A percentile compares a stretch with the other conserved stretches of the same genome.
Conservation (phyloP, 2,888 invertebrate genomes). For the Philonicus albiceps region DNA sequence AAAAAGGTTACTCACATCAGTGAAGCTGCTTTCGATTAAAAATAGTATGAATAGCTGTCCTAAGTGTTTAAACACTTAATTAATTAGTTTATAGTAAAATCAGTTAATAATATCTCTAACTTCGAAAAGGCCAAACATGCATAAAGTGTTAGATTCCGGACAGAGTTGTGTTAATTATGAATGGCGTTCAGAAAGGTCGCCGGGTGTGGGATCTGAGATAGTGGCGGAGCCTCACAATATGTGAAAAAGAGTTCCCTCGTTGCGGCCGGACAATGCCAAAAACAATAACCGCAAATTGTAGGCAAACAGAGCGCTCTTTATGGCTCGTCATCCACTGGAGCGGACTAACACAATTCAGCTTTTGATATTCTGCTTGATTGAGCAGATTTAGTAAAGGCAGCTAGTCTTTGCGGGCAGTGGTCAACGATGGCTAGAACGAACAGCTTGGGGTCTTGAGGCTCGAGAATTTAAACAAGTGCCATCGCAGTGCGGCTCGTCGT, state of each 20-base stretch:
- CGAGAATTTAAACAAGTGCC: not conserved
- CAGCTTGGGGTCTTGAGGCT: not conserved
- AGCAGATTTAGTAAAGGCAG: not conserved
- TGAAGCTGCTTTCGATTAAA: too few species aligned
- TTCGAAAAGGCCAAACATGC: not conserved
- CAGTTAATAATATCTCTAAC: not conserved
- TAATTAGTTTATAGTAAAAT: too few species aligned
- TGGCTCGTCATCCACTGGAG: not conserved
- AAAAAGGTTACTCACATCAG: too few species aligned
- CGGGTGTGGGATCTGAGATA: not conserved
- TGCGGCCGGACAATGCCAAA: not conserved
- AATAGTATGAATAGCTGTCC: too few species aligned
- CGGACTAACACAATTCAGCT: not conserved
- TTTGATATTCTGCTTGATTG: not conserved
- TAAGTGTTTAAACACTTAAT: too few species aligned
- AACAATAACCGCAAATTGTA: slow-evolving; percentile 2
- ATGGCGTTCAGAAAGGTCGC: not conserved
- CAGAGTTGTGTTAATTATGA: not conserved
- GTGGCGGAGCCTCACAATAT: not conserved
- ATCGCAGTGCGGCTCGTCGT: not conserved
- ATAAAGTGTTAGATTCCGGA: not conserved
- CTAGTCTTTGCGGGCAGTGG: not conserved
- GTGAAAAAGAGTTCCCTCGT: not conserved
- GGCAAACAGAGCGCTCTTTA: not conserved
- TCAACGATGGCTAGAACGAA: not conserved